Evolutionary conservation across 1,140 invertebrate genomes (phyloP).

Genomic region (Papilio aristodemus): DNA sequence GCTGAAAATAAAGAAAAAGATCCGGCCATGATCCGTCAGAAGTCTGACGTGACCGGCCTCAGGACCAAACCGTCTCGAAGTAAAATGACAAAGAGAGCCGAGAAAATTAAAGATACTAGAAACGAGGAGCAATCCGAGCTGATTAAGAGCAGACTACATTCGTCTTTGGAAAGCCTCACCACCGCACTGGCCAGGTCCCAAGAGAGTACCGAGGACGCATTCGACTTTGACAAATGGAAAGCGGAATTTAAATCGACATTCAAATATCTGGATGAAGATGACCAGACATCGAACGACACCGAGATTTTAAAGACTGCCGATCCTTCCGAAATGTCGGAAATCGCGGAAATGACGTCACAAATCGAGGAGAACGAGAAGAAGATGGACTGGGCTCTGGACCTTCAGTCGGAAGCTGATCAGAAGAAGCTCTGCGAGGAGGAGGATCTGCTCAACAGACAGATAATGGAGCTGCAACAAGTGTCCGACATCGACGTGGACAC

Average conservation of each 20-base stretch:
- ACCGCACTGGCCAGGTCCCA: constrained; percentile 68
- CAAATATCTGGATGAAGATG: constrained; percentile 72
- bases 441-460: constrained; percentile 89
- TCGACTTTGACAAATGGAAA: constrained; percentile 77
- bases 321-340: constrained; percentile 77
- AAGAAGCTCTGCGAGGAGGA: constrained; percentile 89
- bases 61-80: constrained; percentile 77
- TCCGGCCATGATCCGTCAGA: constrained; percentile 80
- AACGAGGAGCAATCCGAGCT: constrained; percentile 57
- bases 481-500: constrained; percentile 91
- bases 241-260: constrained; percentile 68
- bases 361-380: constrained; percentile 79
- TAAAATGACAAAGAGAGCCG: constrained; percentile 58
- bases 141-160: constrained; percentile 70
- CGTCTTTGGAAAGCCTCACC: constrained; percentile 75
- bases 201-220: constrained; percentile 65
- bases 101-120: constrained; percentile 51
- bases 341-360: constrained; percentile 78
- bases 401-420: constrained; percentile 81
- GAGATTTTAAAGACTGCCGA: constrained; percentile 68
- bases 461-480: constrained; percentile 87
- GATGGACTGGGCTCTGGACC: constrained; percentile 75
- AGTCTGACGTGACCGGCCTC: constrained; percentile 82
- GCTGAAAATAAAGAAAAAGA: constrained; percentile 55
- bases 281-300: constrained; percentile 66